Base-by-base conservation (phyloP, 2,888 invertebrate genomes). In the Galeruca laticollis region DNA sequence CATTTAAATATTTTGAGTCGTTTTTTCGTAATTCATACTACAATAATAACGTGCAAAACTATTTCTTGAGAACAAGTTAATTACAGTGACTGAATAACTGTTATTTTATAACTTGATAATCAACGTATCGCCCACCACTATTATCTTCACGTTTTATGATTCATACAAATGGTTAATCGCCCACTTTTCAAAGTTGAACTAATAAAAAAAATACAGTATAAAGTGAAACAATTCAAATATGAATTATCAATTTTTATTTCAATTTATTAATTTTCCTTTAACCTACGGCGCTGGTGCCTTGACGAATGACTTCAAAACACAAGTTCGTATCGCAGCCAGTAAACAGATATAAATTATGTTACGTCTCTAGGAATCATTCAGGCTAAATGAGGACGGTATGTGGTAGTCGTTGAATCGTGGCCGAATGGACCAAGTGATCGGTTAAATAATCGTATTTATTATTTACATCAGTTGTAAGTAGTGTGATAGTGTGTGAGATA, bases 281-380 rank as follows among this genome's bases (percentile, higher is more conserved):
- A 15, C 15, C n/a, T 15, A n/a, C 43, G 43, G 43, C 43, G 15
- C 43, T 47, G 43, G 43, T 5, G 11, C 2, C 15, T 15, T 8
- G 43, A 47, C 43, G 15, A 47, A 47, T 15, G 43, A 47, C 15
- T 18, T 40, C 40, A 40, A 40, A 13, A 40, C 40, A 13, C 1
- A 47, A 47, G 15, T 47, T 47, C 43, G 15, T 15, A 47, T 47
- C 43, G 15, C 6, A 18, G 15, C 43, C 43, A 18, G 18, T 18
- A 18, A 47, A 47, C 43, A 47, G 43, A 47, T 47, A 47, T 47
- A 47, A 47, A 47, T 47, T 47, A 15, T 47, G 43, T 47, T 47
- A 4, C 43, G 15, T 15, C 43, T 47, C 8, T 47, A n/a, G 15
- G n/a, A 15, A 47, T 47, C 43, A 47, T 15, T 47, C 43, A n/a